Percentiles rank a stretch among this genome's conserved stretches.
Conservation (phyloP, 1,140 invertebrate genomes). For the Eupeodes corollae region DNA sequence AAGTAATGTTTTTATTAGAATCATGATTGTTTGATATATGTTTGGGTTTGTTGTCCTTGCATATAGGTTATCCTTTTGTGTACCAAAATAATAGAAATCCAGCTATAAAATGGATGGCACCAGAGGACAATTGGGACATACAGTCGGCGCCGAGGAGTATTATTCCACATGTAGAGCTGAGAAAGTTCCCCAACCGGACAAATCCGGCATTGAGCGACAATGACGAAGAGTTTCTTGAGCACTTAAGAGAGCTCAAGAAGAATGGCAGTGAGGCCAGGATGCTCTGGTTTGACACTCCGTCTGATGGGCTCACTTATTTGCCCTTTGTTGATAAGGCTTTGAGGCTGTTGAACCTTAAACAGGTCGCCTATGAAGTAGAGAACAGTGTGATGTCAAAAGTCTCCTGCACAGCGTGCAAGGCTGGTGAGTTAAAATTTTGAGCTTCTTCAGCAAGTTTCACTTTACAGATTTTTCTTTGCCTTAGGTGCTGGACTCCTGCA, state of each 20-base stretch:
- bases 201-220: constrained; percentile 38
- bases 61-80: constrained; percentile 26
- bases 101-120: constrained; percentile 44
- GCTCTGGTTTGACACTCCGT: constrained; percentile 57
- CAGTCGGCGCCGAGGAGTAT: constrained; percentile 40
- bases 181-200: constrained; percentile 35
- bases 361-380: constrained; percentile 76
- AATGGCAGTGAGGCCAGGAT: constrained; percentile 46
- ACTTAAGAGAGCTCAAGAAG: constrained; percentile 38
- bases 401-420: constrained; percentile 80
- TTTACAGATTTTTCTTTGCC: constrained; percentile 9
- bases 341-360: constrained; percentile 66
- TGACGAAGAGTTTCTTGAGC: constrained; percentile 43
- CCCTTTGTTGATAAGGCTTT: constrained; percentile 71
- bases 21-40: no score
- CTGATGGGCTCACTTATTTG: constrained; percentile 55
- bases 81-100: constrained; percentile 23
- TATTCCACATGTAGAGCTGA: constrained; percentile 40
- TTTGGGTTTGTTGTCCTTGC: not conserved
- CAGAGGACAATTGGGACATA: constrained; percentile 43
- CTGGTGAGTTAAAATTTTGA: constrained; percentile 40
- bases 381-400: constrained; percentile 84
- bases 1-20: no score
- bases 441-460: constrained; percentile 3
- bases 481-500: constrained; percentile 66